A percentile compares a stretch with the other conserved stretches of the same genome.
phyloP scores from a whole-genome alignment of 2,888 invertebrate genomes.

The Rapana venosa region DNA sequence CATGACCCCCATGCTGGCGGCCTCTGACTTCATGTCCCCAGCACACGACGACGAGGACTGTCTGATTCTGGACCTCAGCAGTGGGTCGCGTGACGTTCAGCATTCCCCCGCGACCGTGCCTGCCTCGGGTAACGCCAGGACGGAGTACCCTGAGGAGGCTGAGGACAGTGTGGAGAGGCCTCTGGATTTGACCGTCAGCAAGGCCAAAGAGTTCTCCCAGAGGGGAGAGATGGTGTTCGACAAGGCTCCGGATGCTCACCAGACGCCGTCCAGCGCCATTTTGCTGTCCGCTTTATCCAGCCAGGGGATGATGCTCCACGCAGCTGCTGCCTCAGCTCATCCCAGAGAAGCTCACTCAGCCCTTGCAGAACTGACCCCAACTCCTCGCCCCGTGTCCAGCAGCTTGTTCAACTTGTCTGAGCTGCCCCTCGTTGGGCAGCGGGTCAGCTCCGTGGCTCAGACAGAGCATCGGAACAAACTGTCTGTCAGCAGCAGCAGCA shows the following conservation, averaged over 20 bases:
- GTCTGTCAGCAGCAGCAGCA: neutral
- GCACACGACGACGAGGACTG: conserved; percentile 17
- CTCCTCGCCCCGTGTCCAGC: conserved; percentile 30
- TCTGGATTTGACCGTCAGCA: conserved; percentile 30
- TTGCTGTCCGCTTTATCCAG: conserved; percentile 11
- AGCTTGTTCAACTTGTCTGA: conserved; percentile 30
- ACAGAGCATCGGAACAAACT: neutral
- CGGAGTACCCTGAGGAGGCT: neutral
- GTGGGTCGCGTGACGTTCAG: conserved; percentile 32
- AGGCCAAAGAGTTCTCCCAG: neutral
- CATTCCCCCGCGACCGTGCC: neutral
- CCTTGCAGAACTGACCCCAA: neutral
- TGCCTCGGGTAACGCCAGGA: neutral
- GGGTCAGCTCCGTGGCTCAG: conserved; percentile 6
- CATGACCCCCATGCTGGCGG: neutral
- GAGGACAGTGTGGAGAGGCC: conserved; percentile 7
- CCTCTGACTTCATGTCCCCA: neutral
- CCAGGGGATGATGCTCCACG: neutral
- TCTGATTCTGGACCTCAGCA: conserved; percentile 39
- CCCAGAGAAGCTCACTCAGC: conserved; percentile 19
- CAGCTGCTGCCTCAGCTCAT: neutral
- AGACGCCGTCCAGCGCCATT: neutral
- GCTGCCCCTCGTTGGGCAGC: neutral
- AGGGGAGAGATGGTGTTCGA: neutral
- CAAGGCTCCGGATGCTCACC: conserved; percentile 29